Evolutionary conservation across 2,113 vertebrate genomes (phyloP).

Genomic region (Microtus richardsoni): DNA sequence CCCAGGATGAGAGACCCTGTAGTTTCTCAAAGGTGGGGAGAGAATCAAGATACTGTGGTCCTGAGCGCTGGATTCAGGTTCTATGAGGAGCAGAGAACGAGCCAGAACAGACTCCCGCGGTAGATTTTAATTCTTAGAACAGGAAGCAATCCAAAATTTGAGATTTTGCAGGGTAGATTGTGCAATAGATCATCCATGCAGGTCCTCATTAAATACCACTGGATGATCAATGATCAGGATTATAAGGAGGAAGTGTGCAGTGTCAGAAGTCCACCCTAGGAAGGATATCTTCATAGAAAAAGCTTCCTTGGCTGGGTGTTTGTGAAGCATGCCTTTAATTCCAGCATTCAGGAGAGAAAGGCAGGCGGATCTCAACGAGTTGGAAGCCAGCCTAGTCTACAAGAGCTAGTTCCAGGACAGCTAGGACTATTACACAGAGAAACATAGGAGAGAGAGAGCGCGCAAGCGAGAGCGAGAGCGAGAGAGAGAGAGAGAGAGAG

Average conservation of each 20-base stretch:
- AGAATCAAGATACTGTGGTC: not conserved
- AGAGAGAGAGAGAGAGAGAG: too few relatives aligned
- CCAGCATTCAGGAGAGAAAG: too few relatives aligned
- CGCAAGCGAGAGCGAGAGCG: too few relatives aligned
- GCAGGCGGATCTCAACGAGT: too few relatives aligned
- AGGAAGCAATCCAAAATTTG: not conserved
- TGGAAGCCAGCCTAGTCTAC: too few relatives aligned
- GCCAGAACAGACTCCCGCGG: not conserved
- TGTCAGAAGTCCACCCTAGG: not conserved
- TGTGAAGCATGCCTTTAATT: too few relatives aligned
- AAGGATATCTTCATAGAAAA: not conserved
- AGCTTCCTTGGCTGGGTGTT: too few relatives aligned
- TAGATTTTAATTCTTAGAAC: not conserved
- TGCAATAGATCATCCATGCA: not conserved
- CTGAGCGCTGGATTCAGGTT: not conserved
- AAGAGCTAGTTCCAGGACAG: too few relatives aligned
- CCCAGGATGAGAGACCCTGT: not conserved
- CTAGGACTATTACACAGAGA: too few relatives aligned
- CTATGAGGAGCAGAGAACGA: not conserved
- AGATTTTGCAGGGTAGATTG: not conserved
- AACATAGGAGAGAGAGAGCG: too few relatives aligned
- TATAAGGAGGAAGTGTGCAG: not conserved
- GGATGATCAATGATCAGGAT: not conserved
- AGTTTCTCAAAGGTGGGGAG: not conserved
- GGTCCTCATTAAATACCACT: not conserved